Conservation (phyloP, 2,113 vertebrate genomes). For the Cephalopholis sonnerati region DNA sequence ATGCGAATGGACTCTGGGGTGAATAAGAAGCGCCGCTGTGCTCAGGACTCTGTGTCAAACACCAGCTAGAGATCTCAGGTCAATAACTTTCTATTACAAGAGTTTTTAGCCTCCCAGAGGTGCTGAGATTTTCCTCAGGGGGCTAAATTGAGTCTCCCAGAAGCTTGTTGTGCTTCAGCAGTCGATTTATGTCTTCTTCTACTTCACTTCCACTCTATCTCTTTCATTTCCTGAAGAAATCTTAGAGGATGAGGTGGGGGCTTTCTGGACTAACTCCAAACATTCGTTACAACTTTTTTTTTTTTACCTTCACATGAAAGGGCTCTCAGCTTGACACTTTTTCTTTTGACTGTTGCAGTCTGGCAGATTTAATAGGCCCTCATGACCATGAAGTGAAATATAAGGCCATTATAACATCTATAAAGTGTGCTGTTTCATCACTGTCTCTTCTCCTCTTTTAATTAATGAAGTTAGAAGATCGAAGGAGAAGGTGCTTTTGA, state of each 20-base stretch:
- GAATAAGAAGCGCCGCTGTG: slow-evolving; percentile 32
- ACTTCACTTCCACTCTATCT: slow-evolving; percentile 31
- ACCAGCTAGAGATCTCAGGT: slow-evolving; percentile 7
- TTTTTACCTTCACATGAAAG: slow-evolving; percentile 49
- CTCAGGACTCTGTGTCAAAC: slow-evolving; percentile 1
- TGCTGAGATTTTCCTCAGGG: slow-evolving; percentile 6
- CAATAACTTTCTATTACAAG: background rate
- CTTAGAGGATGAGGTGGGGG: slow-evolving; percentile 23
- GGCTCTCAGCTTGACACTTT: slow-evolving; percentile 11
- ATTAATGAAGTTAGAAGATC: background rate
- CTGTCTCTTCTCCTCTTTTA: slow-evolving; percentile 19
- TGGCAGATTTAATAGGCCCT: slow-evolving; percentile 27
- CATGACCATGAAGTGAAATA: background rate
- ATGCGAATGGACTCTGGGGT: background rate
- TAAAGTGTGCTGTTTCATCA: slow-evolving; percentile 1
- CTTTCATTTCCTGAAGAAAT: slow-evolving; percentile 47
- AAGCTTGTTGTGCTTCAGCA: slow-evolving; percentile 9
- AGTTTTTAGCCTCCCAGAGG: slow-evolving; percentile 16
- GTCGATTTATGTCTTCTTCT: slow-evolving; percentile 45
- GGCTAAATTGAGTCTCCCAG: slow-evolving; percentile 3
- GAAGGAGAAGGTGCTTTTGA: slow-evolving; percentile 18
- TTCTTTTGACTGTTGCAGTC: slow-evolving; percentile 19
- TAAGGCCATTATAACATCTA: slow-evolving; percentile 11
- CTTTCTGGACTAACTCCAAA: slow-evolving; percentile 37
- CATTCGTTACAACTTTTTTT: slow-evolving; percentile 33